These are phyloP conservation scores for Sesia bembeciformis DNA, from an alignment of 2,888 invertebrate genomes.

Conservation along the genomic window DNA sequence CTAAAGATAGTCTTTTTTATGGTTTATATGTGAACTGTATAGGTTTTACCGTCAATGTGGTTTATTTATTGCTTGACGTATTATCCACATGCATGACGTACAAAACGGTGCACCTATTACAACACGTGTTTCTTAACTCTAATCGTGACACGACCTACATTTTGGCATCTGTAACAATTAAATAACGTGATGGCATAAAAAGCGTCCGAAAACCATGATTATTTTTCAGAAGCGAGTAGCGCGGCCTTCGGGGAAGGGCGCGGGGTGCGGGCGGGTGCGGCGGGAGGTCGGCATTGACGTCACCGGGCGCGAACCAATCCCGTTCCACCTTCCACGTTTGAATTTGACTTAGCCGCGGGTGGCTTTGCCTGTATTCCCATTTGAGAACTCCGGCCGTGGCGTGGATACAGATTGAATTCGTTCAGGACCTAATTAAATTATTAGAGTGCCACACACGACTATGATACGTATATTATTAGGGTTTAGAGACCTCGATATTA, in stretches of 20 bases:
- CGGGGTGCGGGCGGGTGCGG: slow-evolving; percentile 28
- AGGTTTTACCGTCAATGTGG: too few relatives aligned
- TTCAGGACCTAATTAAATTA: too few relatives aligned
- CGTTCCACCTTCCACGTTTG: slow-evolving; percentile 36
- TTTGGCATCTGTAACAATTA: neutral
- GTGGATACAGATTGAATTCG: too few relatives aligned
- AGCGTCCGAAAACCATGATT: slow-evolving; percentile 57
- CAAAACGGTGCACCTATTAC: too few relatives aligned
- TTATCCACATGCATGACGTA: too few relatives aligned
- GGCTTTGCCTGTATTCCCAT: slow-evolving; percentile 38
- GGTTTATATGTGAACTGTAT: too few relatives aligned
- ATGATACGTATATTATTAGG: too few relatives aligned
- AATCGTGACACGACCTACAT: neutral
- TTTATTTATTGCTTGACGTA: too few relatives aligned
- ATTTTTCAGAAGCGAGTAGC: slow-evolving; percentile 57
- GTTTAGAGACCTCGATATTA: too few relatives aligned
- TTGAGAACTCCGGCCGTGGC: slow-evolving; percentile 28
- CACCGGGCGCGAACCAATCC: slow-evolving; percentile 55
- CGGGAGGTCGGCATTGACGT: slow-evolving; percentile 70
- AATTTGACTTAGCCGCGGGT: slow-evolving; percentile 48
- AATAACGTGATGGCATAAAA: slow-evolving; percentile 6
- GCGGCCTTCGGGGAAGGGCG: slow-evolving; percentile 47
- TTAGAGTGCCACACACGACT: too few relatives aligned
- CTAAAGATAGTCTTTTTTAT: too few relatives aligned
- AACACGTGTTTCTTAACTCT: too few relatives aligned